These are phyloP conservation scores for Hippoglossus hippoglossus DNA, from an alignment of 2,797 vertebrate species.

Conservation along the genomic window DNA sequence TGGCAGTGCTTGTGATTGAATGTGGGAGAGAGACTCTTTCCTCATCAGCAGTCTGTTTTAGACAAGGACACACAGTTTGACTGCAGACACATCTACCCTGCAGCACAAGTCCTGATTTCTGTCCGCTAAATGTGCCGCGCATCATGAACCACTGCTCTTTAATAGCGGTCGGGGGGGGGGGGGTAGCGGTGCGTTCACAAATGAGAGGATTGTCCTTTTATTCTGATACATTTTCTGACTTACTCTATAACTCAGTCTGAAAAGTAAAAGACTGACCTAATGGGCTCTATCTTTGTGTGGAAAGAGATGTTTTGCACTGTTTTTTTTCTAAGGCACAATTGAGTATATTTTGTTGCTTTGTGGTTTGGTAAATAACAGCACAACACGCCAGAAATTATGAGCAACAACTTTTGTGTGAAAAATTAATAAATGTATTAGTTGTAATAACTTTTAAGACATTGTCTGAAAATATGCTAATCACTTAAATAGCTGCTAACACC, in stretches of 20 bases:
- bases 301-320: neutral
- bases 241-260: neutral
- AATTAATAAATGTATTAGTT: too few relatives aligned
- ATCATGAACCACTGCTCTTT: constrained; percentile 53
- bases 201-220: constrained; percentile 33
- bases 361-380: too few relatives aligned
- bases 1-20: constrained; percentile 68
- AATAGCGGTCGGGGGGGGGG: constrained; percentile 20
- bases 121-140: constrained; percentile 63
- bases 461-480: neutral
- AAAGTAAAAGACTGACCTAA: constrained; percentile 4
- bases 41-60: constrained; percentile 79
- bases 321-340: too few relatives aligned
- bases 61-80: constrained; percentile 77
- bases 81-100: constrained; percentile 71
- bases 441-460: too few relatives aligned
- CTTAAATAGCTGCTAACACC: neutral
- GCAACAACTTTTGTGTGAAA: too few relatives aligned
- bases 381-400: too few relatives aligned
- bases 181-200: constrained; percentile 13
- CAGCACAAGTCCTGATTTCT: constrained; percentile 65
- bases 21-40: constrained; percentile 67
- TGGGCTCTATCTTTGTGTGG: neutral
- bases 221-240: neutral
- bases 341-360: too few relatives aligned